Conservation (phyloP, 2,797 vertebrate species). For the Carapus acus region DNA sequence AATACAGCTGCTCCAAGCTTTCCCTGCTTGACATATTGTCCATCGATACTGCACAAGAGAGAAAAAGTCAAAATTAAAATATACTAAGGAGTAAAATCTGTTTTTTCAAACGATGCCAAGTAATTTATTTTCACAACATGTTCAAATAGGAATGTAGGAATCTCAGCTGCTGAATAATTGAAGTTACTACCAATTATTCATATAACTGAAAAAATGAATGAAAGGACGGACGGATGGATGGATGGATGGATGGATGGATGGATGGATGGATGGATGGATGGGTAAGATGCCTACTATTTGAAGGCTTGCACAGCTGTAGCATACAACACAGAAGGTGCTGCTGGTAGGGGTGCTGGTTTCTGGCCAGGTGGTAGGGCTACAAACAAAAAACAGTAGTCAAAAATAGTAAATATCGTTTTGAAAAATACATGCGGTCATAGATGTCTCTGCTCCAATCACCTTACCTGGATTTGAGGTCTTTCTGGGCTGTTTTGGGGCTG, state of each 20-base stretch:
- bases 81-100: too few relatives aligned
- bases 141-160: too few relatives aligned
- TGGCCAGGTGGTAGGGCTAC: constrained; percentile 53
- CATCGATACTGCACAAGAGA: constrained; percentile 75
- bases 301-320: constrained; percentile 86
- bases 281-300: constrained; percentile 79
- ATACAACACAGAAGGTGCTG: constrained; percentile 72
- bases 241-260: too few relatives aligned
- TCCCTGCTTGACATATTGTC: constrained; percentile 90
- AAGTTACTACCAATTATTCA: too few relatives aligned
- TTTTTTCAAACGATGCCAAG: too few relatives aligned
- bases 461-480: constrained; percentile 79
- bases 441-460: neutral
- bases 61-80: neutral
- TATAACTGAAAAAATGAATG: too few relatives aligned
- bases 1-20: constrained; percentile 91
- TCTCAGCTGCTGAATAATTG: too few relatives aligned
- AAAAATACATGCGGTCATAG: too few relatives aligned
- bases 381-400: constrained; percentile 12
- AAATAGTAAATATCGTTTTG: neutral
- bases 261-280: too few relatives aligned
- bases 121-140: too few relatives aligned
- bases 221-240: too few relatives aligned
- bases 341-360: constrained; percentile 63
- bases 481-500: constrained; percentile 91